Evolutionary conservation across 2,113 vertebrate species (phyloP), one percentile per base, ranked within the genome.

Genomic region (Rutilus rutilus): DNA sequence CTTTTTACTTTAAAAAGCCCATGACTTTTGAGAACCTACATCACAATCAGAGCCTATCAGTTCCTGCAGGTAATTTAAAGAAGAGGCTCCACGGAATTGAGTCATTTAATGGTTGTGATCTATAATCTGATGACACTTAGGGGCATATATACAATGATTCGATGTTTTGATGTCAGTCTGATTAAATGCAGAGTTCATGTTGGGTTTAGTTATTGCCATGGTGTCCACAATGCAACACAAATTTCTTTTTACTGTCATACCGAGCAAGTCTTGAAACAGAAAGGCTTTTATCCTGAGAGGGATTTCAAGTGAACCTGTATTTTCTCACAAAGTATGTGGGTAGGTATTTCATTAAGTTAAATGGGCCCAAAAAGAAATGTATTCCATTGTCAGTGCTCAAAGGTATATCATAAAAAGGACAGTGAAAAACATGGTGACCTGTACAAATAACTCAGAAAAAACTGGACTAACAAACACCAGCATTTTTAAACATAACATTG

Each of bases 11-110:
- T 11, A 27, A 17, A 45, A 64, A 21, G 59, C 7, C n/a, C 59
- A 19, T 47, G 45, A 36, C 15, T 15, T 82, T 52, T 69, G 45
- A 82, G 45, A 69, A 23, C 64, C 64, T 6, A 30, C 5, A 21
- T 64, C 33, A 45, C 45, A 45, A 67, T 82, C 79, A 82, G 39
- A 64, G 62, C 79, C 79, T 10, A 82, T 52, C 62, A 36, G 45
- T 14, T 82, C 19, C 45, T 82, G 45, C 80, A 52, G 62, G 79
- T 64, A 39, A 60, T 0, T 80, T 27, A 52, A 69, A 33, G 79
- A 50, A 52, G 25, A 52, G 62, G 25, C 62, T 82, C 42, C 15
- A 27, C 6, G 36, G 50, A 52, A n/a, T 36, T 1, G 10, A 82
- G 10, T n/a, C 19, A 69, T 14, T 82, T 6, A 52, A 42, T 45